Evolutionary conservation across 2,113 vertebrate genomes (phyloP), one percentile per base, ranked within the genome.

Genomic region (Nesospiza acunhae): DNA sequence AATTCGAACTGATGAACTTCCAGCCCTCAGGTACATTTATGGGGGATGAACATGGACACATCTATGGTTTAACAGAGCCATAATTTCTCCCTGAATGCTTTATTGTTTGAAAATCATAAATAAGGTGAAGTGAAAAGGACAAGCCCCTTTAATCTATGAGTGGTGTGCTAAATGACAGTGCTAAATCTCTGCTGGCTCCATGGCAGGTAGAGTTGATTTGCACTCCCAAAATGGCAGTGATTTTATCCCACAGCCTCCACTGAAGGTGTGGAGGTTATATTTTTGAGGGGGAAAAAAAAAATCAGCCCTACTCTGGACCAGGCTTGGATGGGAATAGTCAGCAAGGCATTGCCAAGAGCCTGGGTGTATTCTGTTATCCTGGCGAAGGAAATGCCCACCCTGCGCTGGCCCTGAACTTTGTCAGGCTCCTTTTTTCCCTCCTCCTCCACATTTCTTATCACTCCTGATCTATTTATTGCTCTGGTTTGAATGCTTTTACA

Each of bases 81-180:
- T 96, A 92, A 94, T 96, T 96, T 96, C 86, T 94, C 80, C 86
- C 62, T 76, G 88, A 93, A 84, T 66, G 80, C 77, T 96, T 96
- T 94, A 96, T 91, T 95, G 87, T 92, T 96, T 93, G 96, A 72
- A 96, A 96, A 92, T 92, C 92, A 0, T 96, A 96, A 96, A 97
- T 96, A 94, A 95, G 24, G 58, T 23, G 63, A 87, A 95, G 84
- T 89, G 96, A 94, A 95, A 96, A 96, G 96, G 92, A 96, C 90
- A 95, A 90, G 86, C 80, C 89, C 92, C 89, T 94, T 91, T 93
- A 95, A 96, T 95, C 92, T 95, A 80, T 9, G 89, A 93, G 62
- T 53, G 46, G 37, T 86, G 89, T 69, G 73, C 86, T 93, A 96
- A 96, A 96, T 55, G 93, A 90, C 1, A 8, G 83, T 30, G 37